Evolutionary conservation across 2,113 vertebrate genomes (phyloP), one percentile per base, ranked within the genome.

Genomic region (Sphaerodactylus townsendi): DNA sequence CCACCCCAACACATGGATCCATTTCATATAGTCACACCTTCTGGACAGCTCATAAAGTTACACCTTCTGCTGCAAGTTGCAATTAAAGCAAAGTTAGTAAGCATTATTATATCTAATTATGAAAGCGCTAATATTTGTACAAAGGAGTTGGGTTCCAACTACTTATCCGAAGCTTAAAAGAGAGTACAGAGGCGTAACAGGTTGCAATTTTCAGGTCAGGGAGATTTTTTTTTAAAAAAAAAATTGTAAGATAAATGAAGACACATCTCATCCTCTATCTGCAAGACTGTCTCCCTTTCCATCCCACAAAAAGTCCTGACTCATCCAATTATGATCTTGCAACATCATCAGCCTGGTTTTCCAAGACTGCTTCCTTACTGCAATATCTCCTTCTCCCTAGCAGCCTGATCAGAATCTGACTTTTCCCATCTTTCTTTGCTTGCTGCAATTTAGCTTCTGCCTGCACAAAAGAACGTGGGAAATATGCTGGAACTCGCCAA

Each of bases 311-410:
- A 78, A 89, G 11, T 65, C 56, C 50, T 48, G 2, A 83, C 5
- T 78, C 5, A 80, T 37, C 68, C 44, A 1, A 11, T 77, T 85
- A 86, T 71, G 70, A 85, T 15, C 66, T 75, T 82, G 39, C 50
- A 72, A 37, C 56, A 81, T 68, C 70, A 86, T 53, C 70, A 83
- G 25, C 91, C 87, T 81, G 77, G 64, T 87, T 65, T 85, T 68
- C 78, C 28, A 37, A 81, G 3, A 79, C 56, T 9, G 44, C 17
- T 82, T 84, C 65, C 79, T 79, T n/a, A 53, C 30, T 78, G 77
- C 66, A 37, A 2, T 35, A 78, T 71, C 76, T 71, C 30, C 82
- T 84, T 56, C 46, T 78, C 73, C 73, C 41, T 19, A n/a, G 64
- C 35, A 17, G 30, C 76, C 9, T 85, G 50, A 89, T 85, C 59